Conservation (phyloP, 2,888 invertebrate species). For the Agrochola lychnidis region DNA sequence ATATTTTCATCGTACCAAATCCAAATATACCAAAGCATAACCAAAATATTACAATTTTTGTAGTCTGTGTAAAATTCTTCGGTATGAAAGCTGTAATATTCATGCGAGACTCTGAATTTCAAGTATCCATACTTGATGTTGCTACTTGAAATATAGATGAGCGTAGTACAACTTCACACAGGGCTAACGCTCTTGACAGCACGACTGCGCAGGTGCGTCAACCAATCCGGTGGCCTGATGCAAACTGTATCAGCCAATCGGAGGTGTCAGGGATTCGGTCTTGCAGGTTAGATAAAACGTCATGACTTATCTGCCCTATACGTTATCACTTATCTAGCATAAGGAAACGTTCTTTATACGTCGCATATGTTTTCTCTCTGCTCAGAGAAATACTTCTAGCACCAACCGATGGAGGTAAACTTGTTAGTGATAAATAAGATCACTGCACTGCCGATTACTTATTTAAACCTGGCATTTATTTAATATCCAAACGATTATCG, state of each 20-base stretch:
- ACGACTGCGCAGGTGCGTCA: constrained; percentile 37
- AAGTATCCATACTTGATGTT: constrained; percentile 22
- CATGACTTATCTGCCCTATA: background rate
- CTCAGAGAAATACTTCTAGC: background rate
- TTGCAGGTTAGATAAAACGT: background rate
- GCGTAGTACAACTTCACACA: constrained; percentile 31
- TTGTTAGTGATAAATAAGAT: constrained; percentile 18
- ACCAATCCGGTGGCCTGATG: constrained; percentile 25
- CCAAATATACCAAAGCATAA: background rate
- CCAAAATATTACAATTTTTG: background rate
- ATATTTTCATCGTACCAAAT: background rate
- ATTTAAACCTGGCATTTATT: constrained; percentile 32
- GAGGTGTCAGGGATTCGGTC: background rate
- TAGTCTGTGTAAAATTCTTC: constrained; percentile 11
- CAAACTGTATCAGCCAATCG: constrained; percentile 15
- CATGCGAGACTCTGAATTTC: constrained; percentile 17
- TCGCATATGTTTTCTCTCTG: constrained; percentile 27
- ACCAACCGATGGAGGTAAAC: background rate
- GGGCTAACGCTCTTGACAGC: constrained; percentile 20
- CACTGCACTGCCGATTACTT: constrained; percentile 14
- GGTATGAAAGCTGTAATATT: constrained; percentile 14
- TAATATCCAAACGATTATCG: constrained; percentile 36
- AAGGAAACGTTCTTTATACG: constrained; percentile 5
- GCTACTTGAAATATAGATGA: constrained; percentile 36
- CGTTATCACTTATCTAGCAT: constrained; percentile 17